Conservation (phyloP, 2,113 vertebrate species). For the Gopherus flavomarginatus region DNA sequence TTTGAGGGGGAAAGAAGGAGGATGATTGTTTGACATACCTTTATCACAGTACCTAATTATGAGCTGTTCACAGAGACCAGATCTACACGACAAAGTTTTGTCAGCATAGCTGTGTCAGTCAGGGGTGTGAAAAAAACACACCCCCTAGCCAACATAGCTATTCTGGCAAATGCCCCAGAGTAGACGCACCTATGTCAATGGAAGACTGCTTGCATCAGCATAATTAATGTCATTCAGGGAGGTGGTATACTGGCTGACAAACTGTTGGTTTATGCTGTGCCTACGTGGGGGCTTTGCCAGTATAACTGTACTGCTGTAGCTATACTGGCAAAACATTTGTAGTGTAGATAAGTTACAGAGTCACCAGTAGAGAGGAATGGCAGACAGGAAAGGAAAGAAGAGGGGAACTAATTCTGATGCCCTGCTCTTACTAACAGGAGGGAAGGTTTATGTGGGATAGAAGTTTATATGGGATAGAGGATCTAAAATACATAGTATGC, state of each 20-base stretch:
- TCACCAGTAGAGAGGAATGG: background rate
- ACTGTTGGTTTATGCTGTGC: background rate
- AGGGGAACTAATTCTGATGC: background rate
- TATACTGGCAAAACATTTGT: background rate
- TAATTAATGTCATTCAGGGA: background rate
- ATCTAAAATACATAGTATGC: background rate
- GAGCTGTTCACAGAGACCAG: background rate
- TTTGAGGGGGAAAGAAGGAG: background rate
- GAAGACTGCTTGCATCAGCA: background rate
- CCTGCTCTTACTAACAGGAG: background rate
- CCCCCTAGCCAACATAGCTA: background rate
- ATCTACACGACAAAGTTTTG: background rate
- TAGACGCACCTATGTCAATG: background rate
- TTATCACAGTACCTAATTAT: background rate
- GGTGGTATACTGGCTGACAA: background rate
- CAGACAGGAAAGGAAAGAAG: background rate
- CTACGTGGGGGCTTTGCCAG: background rate
- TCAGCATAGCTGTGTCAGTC: background rate
- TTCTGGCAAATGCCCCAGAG: background rate
- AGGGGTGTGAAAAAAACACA: background rate
- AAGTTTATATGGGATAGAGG: background rate
- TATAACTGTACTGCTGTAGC: background rate
- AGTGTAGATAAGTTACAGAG: background rate
- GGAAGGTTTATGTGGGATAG: background rate
- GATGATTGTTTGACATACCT: background rate